phyloP scores from a whole-genome alignment of 2,888 invertebrate genomes.

The Melanargia galathea region DNA sequence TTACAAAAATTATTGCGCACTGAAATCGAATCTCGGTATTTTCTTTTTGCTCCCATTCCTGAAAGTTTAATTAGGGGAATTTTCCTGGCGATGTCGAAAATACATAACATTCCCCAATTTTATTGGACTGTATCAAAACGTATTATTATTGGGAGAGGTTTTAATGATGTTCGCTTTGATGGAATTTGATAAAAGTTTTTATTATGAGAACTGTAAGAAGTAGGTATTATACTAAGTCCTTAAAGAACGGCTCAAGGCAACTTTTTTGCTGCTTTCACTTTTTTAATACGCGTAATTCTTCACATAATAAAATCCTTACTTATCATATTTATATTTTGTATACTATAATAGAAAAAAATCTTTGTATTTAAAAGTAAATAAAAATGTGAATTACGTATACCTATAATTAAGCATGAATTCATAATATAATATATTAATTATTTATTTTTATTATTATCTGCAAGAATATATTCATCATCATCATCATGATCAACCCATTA shows the following conservation, averaged over 20 bases:
- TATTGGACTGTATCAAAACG: slow-evolving; percentile 11
- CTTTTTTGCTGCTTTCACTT: background rate
- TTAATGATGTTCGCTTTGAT: slow-evolving; percentile 16
- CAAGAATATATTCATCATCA: too few relatives aligned
- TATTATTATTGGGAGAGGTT: background rate
- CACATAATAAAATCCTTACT: background rate
- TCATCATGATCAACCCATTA: too few relatives aligned
- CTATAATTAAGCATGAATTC: too few relatives aligned
- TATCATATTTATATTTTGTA: background rate
- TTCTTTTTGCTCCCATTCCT: slow-evolving; percentile 9
- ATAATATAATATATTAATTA: too few relatives aligned
- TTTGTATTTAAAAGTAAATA: too few relatives aligned
- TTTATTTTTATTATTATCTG: too few relatives aligned
- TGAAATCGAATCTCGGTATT: slow-evolving; percentile 16
- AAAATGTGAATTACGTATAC: too few relatives aligned
- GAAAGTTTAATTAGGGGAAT: slow-evolving; percentile 15
- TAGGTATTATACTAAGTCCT: background rate
- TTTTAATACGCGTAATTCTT: background rate
- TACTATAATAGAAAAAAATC: too few relatives aligned
- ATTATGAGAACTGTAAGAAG: background rate
- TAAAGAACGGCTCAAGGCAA: background rate
- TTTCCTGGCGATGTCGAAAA: slow-evolving; percentile 8
- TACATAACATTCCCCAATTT: slow-evolving; percentile 3
- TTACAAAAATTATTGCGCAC: slow-evolving; percentile 13
- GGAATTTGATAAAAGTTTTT: slow-evolving; percentile 12